Evolutionary conservation across 2,888 invertebrate species (phyloP).

Genomic region (Venusia cambrica): DNA sequence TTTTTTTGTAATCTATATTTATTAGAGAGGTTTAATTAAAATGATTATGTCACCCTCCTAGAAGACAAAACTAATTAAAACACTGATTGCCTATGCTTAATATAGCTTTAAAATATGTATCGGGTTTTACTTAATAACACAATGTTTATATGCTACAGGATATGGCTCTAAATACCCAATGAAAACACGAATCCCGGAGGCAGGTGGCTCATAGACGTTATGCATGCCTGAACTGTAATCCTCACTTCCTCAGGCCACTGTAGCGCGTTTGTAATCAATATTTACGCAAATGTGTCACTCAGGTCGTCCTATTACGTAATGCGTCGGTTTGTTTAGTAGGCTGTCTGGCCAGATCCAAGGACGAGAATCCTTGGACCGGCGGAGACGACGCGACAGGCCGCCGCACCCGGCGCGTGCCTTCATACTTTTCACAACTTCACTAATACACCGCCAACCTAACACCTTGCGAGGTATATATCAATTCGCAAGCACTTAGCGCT

Average conservation of each 20-base stretch:
- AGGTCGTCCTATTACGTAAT: slow-evolving; percentile 62
- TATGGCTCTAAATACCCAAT: slow-evolving; percentile 1
- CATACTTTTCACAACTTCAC: no score
- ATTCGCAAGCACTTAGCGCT: slow-evolving; percentile 24
- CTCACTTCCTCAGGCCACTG: slow-evolving; percentile 47
- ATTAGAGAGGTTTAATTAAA: no score
- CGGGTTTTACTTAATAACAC: no score
- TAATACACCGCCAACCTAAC: no score
- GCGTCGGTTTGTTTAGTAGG: slow-evolving; percentile 46
- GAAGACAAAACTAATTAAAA: no score
- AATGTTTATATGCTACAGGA: no score
- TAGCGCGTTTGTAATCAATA: slow-evolving; percentile 72
- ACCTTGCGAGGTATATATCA: no score
- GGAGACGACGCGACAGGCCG: slow-evolving; percentile 15
- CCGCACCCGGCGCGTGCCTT: slow-evolving; percentile 6
- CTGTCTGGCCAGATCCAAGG: slow-evolving; percentile 16
- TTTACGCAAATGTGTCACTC: slow-evolving; percentile 69
- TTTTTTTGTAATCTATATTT: no score
- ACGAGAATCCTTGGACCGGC: slow-evolving; percentile 16
- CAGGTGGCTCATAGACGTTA: slow-evolving; percentile 50
- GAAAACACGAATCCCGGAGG: slow-evolving; percentile 21
- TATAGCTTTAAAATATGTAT: no score
- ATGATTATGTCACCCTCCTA: no score
- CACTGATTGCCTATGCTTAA: no score
- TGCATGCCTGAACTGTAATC: slow-evolving; percentile 53